These are phyloP conservation scores for Saccopteryx leptura DNA, from an alignment of 2,113 vertebrate genomes.

Conservation along the genomic window DNA sequence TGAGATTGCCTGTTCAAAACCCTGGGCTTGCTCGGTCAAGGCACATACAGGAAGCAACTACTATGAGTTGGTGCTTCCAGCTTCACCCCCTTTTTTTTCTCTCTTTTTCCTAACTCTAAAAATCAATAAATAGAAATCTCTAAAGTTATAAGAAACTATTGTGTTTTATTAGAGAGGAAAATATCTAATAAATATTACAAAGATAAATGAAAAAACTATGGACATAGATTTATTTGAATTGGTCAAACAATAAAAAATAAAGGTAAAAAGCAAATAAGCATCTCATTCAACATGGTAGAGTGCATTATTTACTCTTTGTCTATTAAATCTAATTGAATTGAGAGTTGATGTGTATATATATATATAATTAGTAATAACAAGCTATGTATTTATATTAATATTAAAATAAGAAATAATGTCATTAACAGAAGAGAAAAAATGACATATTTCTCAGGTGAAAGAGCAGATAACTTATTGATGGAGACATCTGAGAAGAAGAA, in stretches of 20 bases:
- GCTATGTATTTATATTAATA: neutral
- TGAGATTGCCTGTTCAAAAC: too few relatives aligned
- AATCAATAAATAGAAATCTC: neutral
- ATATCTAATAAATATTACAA: neutral
- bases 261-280: neutral
- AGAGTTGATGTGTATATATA: neutral
- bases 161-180: neutral
- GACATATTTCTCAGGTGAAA: neutral
- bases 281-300: neutral
- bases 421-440: neutral
- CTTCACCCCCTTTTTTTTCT: too few relatives aligned
- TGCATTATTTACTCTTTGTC: neutral
- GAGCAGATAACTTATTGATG: neutral
- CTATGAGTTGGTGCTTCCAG: too few relatives aligned
- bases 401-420: neutral
- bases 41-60: too few relatives aligned
- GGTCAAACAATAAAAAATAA: neutral
- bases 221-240: neutral
- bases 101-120: neutral
- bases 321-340: neutral
- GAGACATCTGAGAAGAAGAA: neutral
- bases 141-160: neutral
- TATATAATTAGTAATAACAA: neutral
- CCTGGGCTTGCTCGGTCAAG: too few relatives aligned
- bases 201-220: neutral